Evolutionary conservation across 2,113 vertebrate species (phyloP).

Genomic region (Cyanoderma ruficeps): DNA sequence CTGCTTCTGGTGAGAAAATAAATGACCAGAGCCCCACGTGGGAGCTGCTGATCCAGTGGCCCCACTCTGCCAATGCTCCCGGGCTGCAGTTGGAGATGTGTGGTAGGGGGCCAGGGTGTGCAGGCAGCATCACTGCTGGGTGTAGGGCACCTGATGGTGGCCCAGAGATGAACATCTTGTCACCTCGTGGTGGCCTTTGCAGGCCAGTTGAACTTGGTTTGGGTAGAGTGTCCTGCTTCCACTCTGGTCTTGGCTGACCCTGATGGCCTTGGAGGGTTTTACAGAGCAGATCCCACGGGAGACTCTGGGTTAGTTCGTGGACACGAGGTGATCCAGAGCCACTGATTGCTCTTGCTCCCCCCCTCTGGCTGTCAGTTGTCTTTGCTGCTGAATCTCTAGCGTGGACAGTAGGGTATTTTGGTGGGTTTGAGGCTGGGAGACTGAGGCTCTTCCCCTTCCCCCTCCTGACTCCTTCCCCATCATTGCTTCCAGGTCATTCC

Average conservation of each 20-base stretch:
- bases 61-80: background rate
- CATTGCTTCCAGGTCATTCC: background rate
- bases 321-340: background rate
- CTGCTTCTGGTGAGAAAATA: background rate
- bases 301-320: background rate
- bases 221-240: background rate
- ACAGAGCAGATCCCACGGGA: background rate
- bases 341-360: background rate
- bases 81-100: background rate
- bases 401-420: background rate
- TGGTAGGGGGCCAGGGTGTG: background rate
- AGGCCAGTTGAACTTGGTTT: background rate
- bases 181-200: background rate
- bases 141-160: accelerated
- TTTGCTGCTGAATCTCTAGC: background rate
- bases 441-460: background rate
- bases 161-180: background rate
- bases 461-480: background rate
- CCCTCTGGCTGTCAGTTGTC: background rate
- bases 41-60: background rate
- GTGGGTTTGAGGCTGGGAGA: background rate
- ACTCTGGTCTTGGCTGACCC: background rate
- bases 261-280: background rate
- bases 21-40: background rate
- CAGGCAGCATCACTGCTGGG: background rate